phyloP scores from a whole-genome alignment of 53 echinoderm and acorn worm genomes.

The Arbacia lixula region DNA sequence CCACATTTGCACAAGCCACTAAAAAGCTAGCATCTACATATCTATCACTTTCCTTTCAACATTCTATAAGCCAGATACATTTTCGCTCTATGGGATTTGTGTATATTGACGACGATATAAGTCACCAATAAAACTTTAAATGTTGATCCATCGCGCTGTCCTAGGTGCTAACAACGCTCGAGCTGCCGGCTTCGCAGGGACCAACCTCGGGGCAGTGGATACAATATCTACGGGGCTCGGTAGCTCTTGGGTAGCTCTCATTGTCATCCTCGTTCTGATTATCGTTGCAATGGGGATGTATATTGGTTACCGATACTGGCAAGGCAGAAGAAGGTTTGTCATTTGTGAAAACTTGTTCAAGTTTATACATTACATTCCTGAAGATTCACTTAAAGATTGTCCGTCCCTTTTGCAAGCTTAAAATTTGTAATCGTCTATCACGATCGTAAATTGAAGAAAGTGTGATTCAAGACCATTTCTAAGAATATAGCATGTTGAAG shows the following conservation, averaged over 20 bases:
- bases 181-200: neutral
- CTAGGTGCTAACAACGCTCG: constrained; percentile 23
- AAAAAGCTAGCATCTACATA: too few relatives aligned
- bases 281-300: constrained; percentile 53
- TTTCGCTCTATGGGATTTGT: too few relatives aligned
- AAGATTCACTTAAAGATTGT: too few relatives aligned
- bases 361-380: too few relatives aligned
- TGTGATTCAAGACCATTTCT: too few relatives aligned
- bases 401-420: too few relatives aligned
- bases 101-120: neutral
- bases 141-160: neutral
- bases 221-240: neutral
- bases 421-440: too few relatives aligned
- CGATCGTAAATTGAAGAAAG: too few relatives aligned
- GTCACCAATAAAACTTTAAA: neutral
- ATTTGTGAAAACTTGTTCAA: neutral
- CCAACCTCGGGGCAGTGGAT: neutral
- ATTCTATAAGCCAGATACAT: too few relatives aligned
- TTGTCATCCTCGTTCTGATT: constrained; percentile 27
- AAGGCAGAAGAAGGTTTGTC: neutral
- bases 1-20: too few relatives aligned
- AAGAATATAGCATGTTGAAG: too few relatives aligned
- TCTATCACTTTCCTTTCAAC: too few relatives aligned
- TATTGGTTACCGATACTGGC: constrained; percentile 25
- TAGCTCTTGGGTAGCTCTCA: constrained; percentile 26